Conservation (phyloP, 1,140 invertebrate genomes). For the Thrips palmi region DNA sequence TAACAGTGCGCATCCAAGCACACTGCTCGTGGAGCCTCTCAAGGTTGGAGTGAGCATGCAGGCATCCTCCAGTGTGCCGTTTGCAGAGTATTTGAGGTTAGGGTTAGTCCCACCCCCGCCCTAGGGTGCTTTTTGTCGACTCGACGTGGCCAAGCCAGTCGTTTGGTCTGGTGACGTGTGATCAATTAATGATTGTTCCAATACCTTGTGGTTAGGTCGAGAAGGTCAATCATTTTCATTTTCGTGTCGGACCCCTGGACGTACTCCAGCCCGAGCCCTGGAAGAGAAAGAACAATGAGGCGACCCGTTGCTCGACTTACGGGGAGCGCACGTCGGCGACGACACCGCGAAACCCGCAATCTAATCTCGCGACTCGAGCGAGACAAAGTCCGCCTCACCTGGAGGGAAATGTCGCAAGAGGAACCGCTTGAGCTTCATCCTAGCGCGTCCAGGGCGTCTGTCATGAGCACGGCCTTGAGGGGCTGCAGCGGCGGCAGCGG, state of each 20-base stretch:
- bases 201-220: conserved; percentile 35
- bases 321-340: conserved; percentile 8
- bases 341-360: conserved; percentile 1
- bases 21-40: background rate
- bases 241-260: conserved; percentile 31
- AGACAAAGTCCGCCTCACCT: conserved; percentile 18
- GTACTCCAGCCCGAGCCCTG: conserved; percentile 38
- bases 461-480: no score
- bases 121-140: no score
- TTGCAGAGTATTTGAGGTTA: conserved; percentile 1
- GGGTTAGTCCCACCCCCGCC: background rate
- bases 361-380: conserved; percentile 7
- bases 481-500: no score
- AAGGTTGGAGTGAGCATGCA: background rate
- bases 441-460: no score
- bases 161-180: no score
- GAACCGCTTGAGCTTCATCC: conserved; percentile 43
- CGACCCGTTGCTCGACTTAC: background rate
- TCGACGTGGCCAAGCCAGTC: no score
- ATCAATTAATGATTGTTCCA: background rate
- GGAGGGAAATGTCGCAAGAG: conserved; percentile 48
- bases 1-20: no score
- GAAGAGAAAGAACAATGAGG: conserved; percentile 8
- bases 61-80: conserved; percentile 1
- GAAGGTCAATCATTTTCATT: conserved; percentile 40